Evolutionary conservation across 2,888 invertebrate genomes (phyloP), one percentile per base, ranked within the genome.

Genomic region (Pterostichus madidus): DNA sequence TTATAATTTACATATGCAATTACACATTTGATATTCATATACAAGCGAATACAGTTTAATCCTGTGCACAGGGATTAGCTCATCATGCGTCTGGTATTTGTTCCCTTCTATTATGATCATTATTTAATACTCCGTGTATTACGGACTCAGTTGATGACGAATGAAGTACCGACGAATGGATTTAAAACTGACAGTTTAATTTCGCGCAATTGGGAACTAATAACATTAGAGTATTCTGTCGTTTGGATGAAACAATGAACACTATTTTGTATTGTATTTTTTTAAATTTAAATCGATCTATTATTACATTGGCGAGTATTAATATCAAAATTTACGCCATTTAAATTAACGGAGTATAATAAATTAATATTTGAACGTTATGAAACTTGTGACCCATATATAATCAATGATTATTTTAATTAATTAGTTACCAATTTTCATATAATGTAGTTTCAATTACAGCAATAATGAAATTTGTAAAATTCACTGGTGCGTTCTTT

Each of bases 1-100:
- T 71, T 71, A 71, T 71, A 44, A 71, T 71, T 71, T 71, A 39
- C 68, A 71, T 71, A 71, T 44, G 68, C 44, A 71, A 71, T 71
- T 71, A 71, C 44, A 44, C 39, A 56, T 17, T 71, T 10, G 39
- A 71, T 44, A 71, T 71, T 71, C 68, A 71, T 39, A n/a, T 3
- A 13, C 8, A 10, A 5, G 32, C 35, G 39, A 64, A 39, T 39
- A 17, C 6, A 39, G 46, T 44, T 15, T 44, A 71, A 44, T 71
- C 68, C 68, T 10, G 2, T 24, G 13, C 17, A 44, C 8, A 17
- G 17, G 68, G 68, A 71, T 71, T 71, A 71, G 68, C 11, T 39
- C 44, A 44, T 71, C 68, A 44, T 71, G n/a, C 32, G 68, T 71
- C 46, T 71, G 17, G 44, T 17, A 44, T 71, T 71, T 46, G 68